Percentiles rank a stretch among this genome's conserved stretches.
Conservation (phyloP, 1,140 invertebrate species). For the Apocrypta bakeri region DNA sequence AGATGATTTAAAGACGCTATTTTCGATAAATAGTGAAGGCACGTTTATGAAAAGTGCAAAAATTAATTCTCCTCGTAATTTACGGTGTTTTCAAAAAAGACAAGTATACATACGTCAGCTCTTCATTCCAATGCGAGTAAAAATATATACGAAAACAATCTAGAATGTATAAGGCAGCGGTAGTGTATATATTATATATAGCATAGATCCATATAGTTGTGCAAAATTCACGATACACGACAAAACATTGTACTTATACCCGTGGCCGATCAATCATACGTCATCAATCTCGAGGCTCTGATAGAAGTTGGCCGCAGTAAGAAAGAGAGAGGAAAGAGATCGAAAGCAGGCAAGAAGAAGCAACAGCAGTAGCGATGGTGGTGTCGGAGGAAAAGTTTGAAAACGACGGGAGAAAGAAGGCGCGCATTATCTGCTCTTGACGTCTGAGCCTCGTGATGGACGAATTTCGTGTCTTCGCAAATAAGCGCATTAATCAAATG, state of each 20-base stretch:
- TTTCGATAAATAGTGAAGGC: neutral
- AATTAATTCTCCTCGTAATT: too few relatives aligned
- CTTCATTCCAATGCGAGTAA: neutral
- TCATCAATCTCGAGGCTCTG: constrained; percentile 1
- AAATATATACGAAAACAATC: neutral
- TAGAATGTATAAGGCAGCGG: neutral
- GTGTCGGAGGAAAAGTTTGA: constrained; percentile 3
- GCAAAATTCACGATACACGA: neutral
- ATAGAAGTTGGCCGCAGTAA: constrained; percentile 24
- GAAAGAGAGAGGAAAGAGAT: constrained; percentile 34
- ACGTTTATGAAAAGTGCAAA: neutral
- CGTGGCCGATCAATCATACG: constrained; percentile 48
- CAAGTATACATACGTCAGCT: too few relatives aligned
- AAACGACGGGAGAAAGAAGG: constrained; percentile 38
- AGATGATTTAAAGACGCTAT: neutral
- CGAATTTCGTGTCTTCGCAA: constrained; percentile 53
- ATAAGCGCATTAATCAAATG: constrained; percentile 55
- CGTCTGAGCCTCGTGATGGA: constrained; percentile 46
- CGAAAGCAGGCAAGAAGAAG: too few relatives aligned
- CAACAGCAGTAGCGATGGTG: neutral
- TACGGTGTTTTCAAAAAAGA: too few relatives aligned
- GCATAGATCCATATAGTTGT: neutral
- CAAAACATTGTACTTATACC: neutral
- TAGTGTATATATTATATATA: neutral
- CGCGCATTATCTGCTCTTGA: constrained; percentile 35